Percentiles rank a stretch among this genome's conserved stretches.
Evolutionary conservation across 30 jellyfish, hydroid and myxozoan species (phyloP).

Genomic region (Aurelia aurita complex sp. Pacific): DNA sequence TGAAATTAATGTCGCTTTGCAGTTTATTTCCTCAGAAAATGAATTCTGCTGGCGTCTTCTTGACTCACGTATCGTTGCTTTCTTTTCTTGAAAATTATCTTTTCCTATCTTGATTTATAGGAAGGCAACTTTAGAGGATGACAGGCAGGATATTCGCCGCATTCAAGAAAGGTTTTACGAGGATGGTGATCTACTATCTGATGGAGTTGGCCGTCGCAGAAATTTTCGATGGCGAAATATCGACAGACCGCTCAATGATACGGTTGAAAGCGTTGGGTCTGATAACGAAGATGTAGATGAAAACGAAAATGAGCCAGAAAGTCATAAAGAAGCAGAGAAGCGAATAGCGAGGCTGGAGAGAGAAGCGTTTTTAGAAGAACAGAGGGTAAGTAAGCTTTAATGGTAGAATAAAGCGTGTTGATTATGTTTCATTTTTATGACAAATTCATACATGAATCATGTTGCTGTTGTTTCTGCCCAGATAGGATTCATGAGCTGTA

Average conservation of each 20-base stretch:
- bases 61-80: too few species aligned
- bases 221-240: constrained; percentile 93
- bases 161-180: constrained; percentile 86
- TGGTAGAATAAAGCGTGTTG: too few species aligned
- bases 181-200: constrained; percentile 90
- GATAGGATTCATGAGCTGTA: too few species aligned
- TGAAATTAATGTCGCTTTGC: too few species aligned
- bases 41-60: not conserved
- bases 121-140: constrained; percentile 77
- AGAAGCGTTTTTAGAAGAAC: constrained; percentile 80
- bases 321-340: constrained; percentile 40
- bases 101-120: constrained; percentile 14
- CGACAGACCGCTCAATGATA: constrained; percentile 55
- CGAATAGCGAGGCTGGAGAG: constrained; percentile 74
- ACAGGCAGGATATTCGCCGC: constrained; percentile 76
- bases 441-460: not conserved
- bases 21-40: too few species aligned
- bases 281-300: constrained; percentile 57
- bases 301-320: constrained; percentile 3
- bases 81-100: too few species aligned
- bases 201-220: constrained; percentile 81
- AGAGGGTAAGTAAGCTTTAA: constrained; percentile 41
- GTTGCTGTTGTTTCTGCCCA: not conserved
- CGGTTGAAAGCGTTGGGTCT: constrained; percentile 41
- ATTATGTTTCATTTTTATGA: not conserved